phyloP scores from a whole-genome alignment of 2,113 vertebrate species.

The Silurus meridionalis region DNA sequence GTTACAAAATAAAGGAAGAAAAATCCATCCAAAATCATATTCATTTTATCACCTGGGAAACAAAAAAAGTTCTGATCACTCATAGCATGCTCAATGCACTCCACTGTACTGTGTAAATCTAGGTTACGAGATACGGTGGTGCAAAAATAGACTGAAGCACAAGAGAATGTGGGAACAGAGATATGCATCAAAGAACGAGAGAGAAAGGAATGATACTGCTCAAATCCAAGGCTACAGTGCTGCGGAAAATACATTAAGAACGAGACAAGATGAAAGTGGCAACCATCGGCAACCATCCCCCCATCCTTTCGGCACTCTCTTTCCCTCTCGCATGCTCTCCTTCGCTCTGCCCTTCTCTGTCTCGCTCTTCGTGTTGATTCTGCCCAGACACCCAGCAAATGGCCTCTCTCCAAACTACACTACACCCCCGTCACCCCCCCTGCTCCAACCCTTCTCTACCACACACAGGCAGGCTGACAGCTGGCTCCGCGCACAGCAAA shows the following conservation, averaged over 20 bases:
- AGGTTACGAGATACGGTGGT: slow-evolving; percentile 26
- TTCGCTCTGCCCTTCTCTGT: slow-evolving; percentile 32
- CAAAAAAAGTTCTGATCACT: slow-evolving; percentile 9
- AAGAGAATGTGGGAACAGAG: slow-evolving; percentile 34
- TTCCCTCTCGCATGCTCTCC: background rate
- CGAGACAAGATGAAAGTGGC: slow-evolving; percentile 30
- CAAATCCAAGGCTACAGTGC: slow-evolving; percentile 24
- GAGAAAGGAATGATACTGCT: slow-evolving; percentile 4
- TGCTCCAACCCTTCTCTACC: slow-evolving; percentile 55
- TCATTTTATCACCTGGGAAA: background rate
- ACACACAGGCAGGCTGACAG: slow-evolving; percentile 74
- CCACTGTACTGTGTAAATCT: slow-evolving; percentile 21
- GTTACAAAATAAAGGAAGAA: background rate
- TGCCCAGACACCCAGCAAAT: slow-evolving; percentile 70
- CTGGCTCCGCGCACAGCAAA: slow-evolving; percentile 72
- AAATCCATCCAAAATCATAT: background rate
- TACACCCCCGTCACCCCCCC: slow-evolving; percentile 46
- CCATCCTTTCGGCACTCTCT: slow-evolving; percentile 19
- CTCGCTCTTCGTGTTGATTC: slow-evolving; percentile 56
- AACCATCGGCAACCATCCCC: slow-evolving; percentile 29
- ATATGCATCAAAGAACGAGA: slow-evolving; percentile 24
- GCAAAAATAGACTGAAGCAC: slow-evolving; percentile 18
- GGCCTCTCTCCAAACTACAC: slow-evolving; percentile 61
- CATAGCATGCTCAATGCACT: slow-evolving; percentile 2
- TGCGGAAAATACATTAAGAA: slow-evolving; percentile 24